Conservation (phyloP, 1,140 invertebrate genomes). For the Drosophila punjabiensis region DNA sequence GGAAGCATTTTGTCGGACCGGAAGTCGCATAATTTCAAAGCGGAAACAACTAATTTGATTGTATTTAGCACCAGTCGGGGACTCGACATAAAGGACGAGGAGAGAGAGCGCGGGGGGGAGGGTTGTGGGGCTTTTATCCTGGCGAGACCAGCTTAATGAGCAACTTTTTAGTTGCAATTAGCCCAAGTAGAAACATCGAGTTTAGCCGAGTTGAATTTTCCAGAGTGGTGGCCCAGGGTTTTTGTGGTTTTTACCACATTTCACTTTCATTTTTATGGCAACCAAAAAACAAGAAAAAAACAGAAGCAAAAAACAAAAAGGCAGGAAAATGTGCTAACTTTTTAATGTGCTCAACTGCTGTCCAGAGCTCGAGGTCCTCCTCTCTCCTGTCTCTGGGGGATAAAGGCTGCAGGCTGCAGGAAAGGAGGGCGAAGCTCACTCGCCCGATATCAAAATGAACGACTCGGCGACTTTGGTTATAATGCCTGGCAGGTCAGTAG, state of each 20-base stretch:
- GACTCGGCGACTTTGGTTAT: constrained; percentile 20
- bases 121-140: constrained; percentile 12
- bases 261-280: constrained; percentile 71
- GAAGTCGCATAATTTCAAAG: constrained; percentile 73
- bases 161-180: constrained; percentile 80
- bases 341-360: constrained; percentile 73
- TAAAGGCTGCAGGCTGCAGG: no score
- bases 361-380: constrained; percentile 2
- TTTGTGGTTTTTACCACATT: constrained; percentile 63
- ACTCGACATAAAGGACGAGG: not conserved
- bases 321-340: constrained; percentile 60
- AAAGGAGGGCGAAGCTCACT: constrained; percentile 2
- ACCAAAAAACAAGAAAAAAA: constrained; percentile 27
- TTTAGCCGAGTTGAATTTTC: constrained; percentile 16
- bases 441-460: constrained; percentile 24
- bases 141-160: constrained; percentile 61
- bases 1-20: constrained; percentile 63
- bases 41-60: constrained; percentile 80
- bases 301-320: not conserved
- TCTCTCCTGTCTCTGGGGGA: not conserved
- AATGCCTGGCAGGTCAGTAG: constrained; percentile 29
- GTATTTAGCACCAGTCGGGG: constrained; percentile 61
- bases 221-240: constrained; percentile 10
- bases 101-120: not conserved
- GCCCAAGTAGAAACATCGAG: constrained; percentile 29